Conservation (phyloP, 2,888 invertebrate species). For the Carabus problematicus region DNA sequence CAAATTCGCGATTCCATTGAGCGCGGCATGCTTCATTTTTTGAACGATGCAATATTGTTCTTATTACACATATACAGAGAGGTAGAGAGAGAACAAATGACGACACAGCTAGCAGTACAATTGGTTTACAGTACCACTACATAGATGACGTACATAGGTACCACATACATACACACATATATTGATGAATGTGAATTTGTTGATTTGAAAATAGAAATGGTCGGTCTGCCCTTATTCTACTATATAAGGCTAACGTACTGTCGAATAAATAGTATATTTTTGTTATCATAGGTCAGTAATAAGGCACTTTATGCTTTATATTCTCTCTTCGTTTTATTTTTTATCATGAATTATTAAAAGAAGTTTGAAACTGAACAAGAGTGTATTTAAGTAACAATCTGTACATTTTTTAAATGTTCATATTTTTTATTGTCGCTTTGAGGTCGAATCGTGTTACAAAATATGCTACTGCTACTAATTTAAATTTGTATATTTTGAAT, state of each 20-base stretch:
- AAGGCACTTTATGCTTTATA: conserved; percentile 39
- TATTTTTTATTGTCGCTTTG: conserved; percentile 38
- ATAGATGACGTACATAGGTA: too few species aligned
- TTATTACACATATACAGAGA: too few species aligned
- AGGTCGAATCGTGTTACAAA: conserved; percentile 25
- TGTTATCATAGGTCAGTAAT: conserved; percentile 40
- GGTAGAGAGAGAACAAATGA: too few species aligned
- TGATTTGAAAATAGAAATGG: conserved; percentile 3
- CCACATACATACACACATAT: too few species aligned
- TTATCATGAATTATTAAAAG: background rate
- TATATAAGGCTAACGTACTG: conserved; percentile 36
- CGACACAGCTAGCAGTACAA: too few species aligned
- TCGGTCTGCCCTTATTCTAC: conserved; percentile 39
- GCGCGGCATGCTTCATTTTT: too few species aligned
- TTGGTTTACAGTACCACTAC: too few species aligned
- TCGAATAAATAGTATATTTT: conserved; percentile 42
- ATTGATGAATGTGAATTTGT: conserved; percentile 12
- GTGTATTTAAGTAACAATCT: conserved; percentile 23
- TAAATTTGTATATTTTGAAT: conserved; percentile 30
- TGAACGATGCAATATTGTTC: too few species aligned
- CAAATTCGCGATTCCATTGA: too few species aligned
- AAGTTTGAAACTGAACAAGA: background rate
- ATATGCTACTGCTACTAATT: background rate
- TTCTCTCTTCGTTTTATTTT: conserved; percentile 12
- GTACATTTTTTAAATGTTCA: conserved; percentile 36